A percentile compares a stretch with the other conserved stretches of the same genome.
Evolutionary conservation across 1,140 invertebrate genomes (phyloP).

Genomic region (Diabrotica undecimpunctata): DNA sequence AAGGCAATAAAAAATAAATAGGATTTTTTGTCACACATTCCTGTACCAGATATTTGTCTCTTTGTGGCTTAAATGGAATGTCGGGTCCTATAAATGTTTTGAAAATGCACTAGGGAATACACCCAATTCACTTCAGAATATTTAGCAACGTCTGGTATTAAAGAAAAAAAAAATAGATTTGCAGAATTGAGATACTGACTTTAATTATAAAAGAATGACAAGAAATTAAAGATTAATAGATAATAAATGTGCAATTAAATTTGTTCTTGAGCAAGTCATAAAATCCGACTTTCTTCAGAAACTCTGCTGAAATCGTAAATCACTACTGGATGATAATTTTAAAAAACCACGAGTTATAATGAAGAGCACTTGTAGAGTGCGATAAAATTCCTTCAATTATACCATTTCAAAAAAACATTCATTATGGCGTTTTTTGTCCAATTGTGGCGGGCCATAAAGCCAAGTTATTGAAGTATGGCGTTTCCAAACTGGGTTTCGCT

Average conservation of each 20-base stretch:
- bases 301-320: not conserved
- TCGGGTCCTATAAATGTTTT: too few species aligned
- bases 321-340: constrained; percentile 19
- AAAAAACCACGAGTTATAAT: constrained; percentile 17
- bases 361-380: constrained; percentile 21
- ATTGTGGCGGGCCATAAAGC: constrained; percentile 30
- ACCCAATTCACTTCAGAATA: too few species aligned
- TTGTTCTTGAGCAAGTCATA: not conserved
- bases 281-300: not conserved
- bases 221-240: not conserved
- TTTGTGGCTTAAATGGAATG: too few species aligned
- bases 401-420: constrained; percentile 26
- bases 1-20: too few species aligned
- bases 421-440: constrained; percentile 31
- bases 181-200: not conserved
- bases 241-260: not conserved
- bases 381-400: constrained; percentile 29
- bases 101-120: too few species aligned
- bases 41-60: too few species aligned
- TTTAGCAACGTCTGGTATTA: not conserved
- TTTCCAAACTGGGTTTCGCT: constrained; percentile 30
- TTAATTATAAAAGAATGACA: not conserved
- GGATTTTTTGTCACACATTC: too few species aligned
- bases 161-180: not conserved
- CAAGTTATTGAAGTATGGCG: constrained; percentile 38